Percentiles rank a stretch among this genome's conserved stretches.
These are phyloP conservation scores for Oryzias woworae DNA, from an alignment of 2,113 vertebrate genomes.

Conservation along the genomic window DNA sequence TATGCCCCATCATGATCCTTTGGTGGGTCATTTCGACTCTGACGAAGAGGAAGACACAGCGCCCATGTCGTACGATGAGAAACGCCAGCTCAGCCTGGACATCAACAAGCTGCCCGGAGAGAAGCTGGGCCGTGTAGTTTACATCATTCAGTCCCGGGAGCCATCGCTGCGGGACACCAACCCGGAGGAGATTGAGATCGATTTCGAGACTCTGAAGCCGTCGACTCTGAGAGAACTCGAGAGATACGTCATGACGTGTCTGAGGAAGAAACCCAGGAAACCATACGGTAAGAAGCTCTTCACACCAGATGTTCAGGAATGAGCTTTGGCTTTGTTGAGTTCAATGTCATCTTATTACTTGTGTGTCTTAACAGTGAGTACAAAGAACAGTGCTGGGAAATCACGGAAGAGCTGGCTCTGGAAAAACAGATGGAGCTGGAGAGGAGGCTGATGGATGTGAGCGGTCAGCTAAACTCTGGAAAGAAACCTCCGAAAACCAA, in stretches of 20 bases:
- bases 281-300: constrained; percentile 78
- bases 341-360: background rate
- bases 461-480: constrained; percentile 89
- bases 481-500: constrained; percentile 90
- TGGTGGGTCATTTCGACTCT: constrained; percentile 82
- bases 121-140: constrained; percentile 91
- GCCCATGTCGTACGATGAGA: constrained; percentile 94
- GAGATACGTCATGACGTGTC: constrained; percentile 90
- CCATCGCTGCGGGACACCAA: constrained; percentile 91
- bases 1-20: constrained; percentile 37
- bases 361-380: constrained; percentile 80
- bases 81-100: constrained; percentile 90
- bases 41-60: constrained; percentile 91
- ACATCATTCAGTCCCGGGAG: constrained; percentile 93
- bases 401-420: constrained; percentile 89
- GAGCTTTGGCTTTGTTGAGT: background rate
- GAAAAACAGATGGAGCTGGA: constrained; percentile 93
- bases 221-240: constrained; percentile 91
- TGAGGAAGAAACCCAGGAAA: constrained; percentile 91
- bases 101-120: constrained; percentile 94
- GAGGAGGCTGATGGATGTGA: constrained; percentile 88
- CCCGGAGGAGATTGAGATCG: constrained; percentile 93
- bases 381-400: constrained; percentile 85
- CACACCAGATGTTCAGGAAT: background rate
- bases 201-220: constrained; percentile 93